Conservation (phyloP, 2,113 vertebrate genomes). For the Pseudopodoces humilis region DNA sequence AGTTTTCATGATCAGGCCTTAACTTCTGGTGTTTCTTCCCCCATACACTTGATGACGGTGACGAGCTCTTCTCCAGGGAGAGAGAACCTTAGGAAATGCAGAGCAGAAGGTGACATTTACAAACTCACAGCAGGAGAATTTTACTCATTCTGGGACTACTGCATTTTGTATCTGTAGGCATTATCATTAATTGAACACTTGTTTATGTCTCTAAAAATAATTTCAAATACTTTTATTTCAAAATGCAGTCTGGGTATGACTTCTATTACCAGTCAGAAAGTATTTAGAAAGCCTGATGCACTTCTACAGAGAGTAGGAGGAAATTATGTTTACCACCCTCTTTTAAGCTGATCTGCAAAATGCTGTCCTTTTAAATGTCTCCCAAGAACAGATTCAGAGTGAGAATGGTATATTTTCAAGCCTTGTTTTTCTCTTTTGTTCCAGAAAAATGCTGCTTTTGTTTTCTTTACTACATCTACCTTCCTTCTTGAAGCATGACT, state of each 20-base stretch:
- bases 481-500: background rate
- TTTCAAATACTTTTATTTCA: background rate
- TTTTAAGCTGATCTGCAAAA: conserved; percentile 8
- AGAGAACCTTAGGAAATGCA: background rate
- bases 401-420: background rate
- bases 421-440: background rate
- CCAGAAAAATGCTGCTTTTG: background rate
- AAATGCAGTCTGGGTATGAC: background rate
- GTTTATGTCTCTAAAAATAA: background rate
- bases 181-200: conserved; percentile 4
- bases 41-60: background rate
- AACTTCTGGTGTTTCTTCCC: background rate
- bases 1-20: background rate
- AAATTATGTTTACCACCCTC: conserved; percentile 25
- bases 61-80: background rate
- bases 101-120: conserved; percentile 7
- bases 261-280: background rate
- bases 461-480: background rate
- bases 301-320: conserved; percentile 33
- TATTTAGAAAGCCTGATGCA: background rate
- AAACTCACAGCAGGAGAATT: background rate
- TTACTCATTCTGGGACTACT: background rate
- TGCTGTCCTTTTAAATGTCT: conserved; percentile 16
- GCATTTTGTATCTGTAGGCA: background rate
- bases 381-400: background rate